Percentiles rank a stretch among this genome's conserved stretches.
Conservation (phyloP, 2,888 invertebrate species). For the Odontothrips loti region DNA sequence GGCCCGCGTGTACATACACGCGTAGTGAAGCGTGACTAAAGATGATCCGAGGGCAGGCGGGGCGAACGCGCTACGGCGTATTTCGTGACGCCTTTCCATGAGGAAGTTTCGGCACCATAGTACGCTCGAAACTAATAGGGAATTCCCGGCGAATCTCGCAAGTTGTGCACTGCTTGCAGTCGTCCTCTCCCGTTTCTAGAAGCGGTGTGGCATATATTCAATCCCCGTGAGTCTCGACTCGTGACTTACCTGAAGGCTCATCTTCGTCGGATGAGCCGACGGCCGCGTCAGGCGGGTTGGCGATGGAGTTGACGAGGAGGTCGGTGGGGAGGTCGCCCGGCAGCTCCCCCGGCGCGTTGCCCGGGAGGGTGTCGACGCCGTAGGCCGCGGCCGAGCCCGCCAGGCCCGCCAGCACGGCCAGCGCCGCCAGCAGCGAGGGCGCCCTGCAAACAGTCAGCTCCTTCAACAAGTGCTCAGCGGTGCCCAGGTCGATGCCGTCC, state of each 20-base stretch:
- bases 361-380: conserved; percentile 13
- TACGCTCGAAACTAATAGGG: too few species aligned
- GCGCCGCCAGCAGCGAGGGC: background rate
- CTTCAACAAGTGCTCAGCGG: too few species aligned
- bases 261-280: background rate
- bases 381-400: background rate
- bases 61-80: background rate
- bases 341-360: background rate
- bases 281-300: conserved; percentile 7
- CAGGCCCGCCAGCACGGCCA: background rate
- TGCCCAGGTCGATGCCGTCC: too few species aligned
- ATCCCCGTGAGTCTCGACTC: too few species aligned
- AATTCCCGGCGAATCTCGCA: too few species aligned
- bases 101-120: too few species aligned
- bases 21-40: too few species aligned
- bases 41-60: background rate
- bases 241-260: background rate
- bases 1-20: background rate
- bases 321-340: background rate
- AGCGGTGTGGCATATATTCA: too few species aligned
- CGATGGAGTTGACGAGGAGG: conserved; percentile 11
- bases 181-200: too few species aligned
- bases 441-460: background rate
- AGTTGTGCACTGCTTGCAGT: too few species aligned
- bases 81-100: too few species aligned